Percentiles rank a stretch among this genome's conserved stretches.
These are phyloP conservation scores for Thryonomys swinderianus DNA, from an alignment of 2,113 vertebrate genomes.

Conservation along the genomic window DNA sequence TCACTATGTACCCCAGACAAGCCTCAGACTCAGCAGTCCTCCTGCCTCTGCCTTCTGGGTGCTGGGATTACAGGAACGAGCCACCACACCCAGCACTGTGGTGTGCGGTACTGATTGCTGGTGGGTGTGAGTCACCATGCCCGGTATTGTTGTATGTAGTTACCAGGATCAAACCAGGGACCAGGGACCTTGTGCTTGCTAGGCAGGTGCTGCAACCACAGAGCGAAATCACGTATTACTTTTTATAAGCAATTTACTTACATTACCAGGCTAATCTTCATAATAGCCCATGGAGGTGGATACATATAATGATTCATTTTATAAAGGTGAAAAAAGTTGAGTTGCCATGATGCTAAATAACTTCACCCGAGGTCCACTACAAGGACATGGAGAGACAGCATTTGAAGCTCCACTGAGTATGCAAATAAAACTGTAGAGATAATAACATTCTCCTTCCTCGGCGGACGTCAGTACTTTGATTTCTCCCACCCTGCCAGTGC, in stretches of 20 bases:
- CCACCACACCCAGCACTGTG: too few species aligned
- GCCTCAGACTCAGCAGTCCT: too few species aligned
- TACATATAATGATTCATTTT: background rate
- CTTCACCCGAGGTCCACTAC: background rate
- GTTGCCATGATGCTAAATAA: background rate
- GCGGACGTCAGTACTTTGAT: background rate
- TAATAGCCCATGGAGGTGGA: background rate
- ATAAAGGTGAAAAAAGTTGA: background rate
- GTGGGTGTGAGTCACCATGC: too few species aligned
- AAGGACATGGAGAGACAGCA: background rate
- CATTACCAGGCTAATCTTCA: background rate
- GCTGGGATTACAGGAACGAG: too few species aligned
- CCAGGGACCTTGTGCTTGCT: too few species aligned
- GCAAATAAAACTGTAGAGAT: background rate
- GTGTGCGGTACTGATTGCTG: too few species aligned
- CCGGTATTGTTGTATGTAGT: too few species aligned
- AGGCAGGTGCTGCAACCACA: too few species aligned
- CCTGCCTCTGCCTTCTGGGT: too few species aligned
- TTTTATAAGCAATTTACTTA: conserved; percentile 10
- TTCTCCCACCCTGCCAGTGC: background rate
- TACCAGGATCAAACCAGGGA: too few species aligned
- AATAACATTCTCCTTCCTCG: background rate
- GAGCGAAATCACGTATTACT: background rate
- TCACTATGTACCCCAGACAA: too few species aligned
- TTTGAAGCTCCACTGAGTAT: background rate